These are phyloP conservation scores for Craseonycteris thonglongyai DNA, from an alignment of 2,113 vertebrate genomes.

Conservation along the genomic window DNA sequence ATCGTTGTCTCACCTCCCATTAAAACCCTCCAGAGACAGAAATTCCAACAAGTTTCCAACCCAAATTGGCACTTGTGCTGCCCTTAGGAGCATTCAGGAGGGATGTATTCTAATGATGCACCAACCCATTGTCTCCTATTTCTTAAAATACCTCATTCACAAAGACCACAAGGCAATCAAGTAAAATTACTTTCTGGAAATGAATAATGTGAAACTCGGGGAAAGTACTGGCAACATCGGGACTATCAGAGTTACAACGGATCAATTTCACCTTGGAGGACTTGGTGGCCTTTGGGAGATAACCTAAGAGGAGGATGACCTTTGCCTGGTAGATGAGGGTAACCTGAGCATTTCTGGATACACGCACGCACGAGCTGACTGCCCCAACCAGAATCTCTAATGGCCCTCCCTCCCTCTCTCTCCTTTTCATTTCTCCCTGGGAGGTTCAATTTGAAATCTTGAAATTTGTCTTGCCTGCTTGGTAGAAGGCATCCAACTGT, in stretches of 20 bases:
- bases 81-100: neutral
- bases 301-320: neutral
- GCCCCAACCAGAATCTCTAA: neutral
- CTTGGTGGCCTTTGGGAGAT: neutral
- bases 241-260: neutral
- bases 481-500: neutral
- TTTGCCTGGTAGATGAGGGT: neutral
- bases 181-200: conserved; percentile 62
- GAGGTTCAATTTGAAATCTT: neutral
- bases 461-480: neutral
- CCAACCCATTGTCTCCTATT: conserved; percentile 44
- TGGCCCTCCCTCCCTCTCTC: neutral
- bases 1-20: neutral
- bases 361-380: neutral
- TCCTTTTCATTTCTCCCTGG: neutral
- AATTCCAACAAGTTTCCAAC: conserved; percentile 41
- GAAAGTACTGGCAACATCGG: neutral
- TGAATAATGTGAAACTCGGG: conserved; percentile 47
- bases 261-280: conserved; percentile 25
- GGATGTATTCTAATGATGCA: conserved; percentile 16
- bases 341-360: neutral
- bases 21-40: conserved; percentile 28
- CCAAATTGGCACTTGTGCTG: neutral
- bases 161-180: conserved; percentile 61
- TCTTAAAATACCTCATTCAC: conserved; percentile 59